A percentile compares a stretch with the other conserved stretches of the same genome.
These are phyloP conservation scores for Spialia ferax DNA, from an alignment of 2,888 invertebrate species.

Conservation along the genomic window DNA sequence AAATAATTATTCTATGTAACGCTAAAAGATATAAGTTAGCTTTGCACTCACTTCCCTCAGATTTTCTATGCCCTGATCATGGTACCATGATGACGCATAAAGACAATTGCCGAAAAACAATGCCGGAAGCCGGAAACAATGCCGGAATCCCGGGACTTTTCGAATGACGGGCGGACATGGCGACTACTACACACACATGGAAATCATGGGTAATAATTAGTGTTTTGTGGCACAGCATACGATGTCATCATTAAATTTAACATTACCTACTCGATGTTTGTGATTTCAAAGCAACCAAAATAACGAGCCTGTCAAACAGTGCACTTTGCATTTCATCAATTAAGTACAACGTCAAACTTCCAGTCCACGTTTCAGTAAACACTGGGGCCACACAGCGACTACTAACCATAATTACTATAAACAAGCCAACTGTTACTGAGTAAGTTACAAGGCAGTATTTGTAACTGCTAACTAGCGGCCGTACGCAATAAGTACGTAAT, in stretches of 20 bases:
- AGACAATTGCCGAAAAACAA: too few species aligned
- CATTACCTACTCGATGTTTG: not conserved
- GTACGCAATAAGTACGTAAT: conserved; percentile 40
- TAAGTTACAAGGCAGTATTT: conserved; percentile 35
- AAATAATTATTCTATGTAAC: too few species aligned
- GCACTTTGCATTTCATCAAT: conserved; percentile 1
- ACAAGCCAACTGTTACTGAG: conserved; percentile 22
- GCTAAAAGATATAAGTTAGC: too few species aligned
- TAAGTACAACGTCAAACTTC: conserved; percentile 1
- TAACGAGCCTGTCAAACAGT: not conserved
- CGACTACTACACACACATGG: too few species aligned
- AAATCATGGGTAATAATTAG: too few species aligned
- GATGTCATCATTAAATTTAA: not conserved
- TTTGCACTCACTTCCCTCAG: too few species aligned
- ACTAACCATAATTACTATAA: conserved; percentile 16
- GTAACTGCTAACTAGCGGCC: conserved; percentile 38
- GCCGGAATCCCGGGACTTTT: too few species aligned
- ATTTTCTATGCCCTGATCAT: too few species aligned
- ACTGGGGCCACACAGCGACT: conserved; percentile 1
- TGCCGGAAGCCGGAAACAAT: too few species aligned
- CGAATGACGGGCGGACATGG: too few species aligned
- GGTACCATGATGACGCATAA: too few species aligned
- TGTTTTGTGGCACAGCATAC: too few species aligned
- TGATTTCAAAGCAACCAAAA: not conserved
- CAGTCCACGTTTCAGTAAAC: conserved; percentile 14